phyloP scores from a whole-genome alignment of 2,888 invertebrate species.

The Drosophila nr. fundita region DNA sequence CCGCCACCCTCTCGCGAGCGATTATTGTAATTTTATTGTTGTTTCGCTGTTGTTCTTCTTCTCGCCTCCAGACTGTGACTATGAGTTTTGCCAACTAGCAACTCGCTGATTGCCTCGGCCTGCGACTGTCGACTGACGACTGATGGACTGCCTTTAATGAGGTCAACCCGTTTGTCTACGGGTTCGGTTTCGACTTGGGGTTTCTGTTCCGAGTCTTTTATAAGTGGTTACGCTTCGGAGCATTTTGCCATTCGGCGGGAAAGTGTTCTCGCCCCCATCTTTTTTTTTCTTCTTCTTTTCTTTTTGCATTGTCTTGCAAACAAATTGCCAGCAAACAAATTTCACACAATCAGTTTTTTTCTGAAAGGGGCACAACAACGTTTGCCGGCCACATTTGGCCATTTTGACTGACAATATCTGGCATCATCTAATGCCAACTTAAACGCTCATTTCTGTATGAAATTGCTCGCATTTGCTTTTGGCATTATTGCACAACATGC shows the following conservation, averaged over 20 bases:
- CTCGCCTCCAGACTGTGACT: slow-evolving; percentile 39
- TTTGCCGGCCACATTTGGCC: slow-evolving; percentile 26
- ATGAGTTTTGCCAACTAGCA: slow-evolving; percentile 28
- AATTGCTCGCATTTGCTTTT: slow-evolving; percentile 50
- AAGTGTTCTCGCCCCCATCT: slow-evolving; percentile 62
- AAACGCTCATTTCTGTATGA: slow-evolving; percentile 24
- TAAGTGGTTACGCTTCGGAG: slow-evolving; percentile 70
- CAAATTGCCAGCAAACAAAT: slow-evolving; percentile 52
- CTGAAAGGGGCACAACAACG: neutral
- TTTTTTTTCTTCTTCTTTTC: neutral
- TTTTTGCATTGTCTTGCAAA: slow-evolving; percentile 42
- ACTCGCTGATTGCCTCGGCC: slow-evolving; percentile 51
- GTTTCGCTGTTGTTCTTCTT: slow-evolving; percentile 43
- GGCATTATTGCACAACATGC: slow-evolving; percentile 52
- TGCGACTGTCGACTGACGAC: slow-evolving; percentile 4
- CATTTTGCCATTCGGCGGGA: slow-evolving; percentile 58
- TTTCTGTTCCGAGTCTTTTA: slow-evolving; percentile 23
- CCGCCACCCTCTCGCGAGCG: slow-evolving; percentile 54
- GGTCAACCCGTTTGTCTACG: slow-evolving; percentile 64
- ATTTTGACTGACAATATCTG: slow-evolving; percentile 13
- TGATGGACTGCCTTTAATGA: slow-evolving; percentile 60
- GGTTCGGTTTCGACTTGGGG: slow-evolving; percentile 19
- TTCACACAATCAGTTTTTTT: slow-evolving; percentile 51
- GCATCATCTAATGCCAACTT: slow-evolving; percentile 6
- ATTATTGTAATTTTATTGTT: slow-evolving; percentile 79